Evolutionary conservation across 2,888 invertebrate species (phyloP).

Genomic region (Operophtera brumata): DNA sequence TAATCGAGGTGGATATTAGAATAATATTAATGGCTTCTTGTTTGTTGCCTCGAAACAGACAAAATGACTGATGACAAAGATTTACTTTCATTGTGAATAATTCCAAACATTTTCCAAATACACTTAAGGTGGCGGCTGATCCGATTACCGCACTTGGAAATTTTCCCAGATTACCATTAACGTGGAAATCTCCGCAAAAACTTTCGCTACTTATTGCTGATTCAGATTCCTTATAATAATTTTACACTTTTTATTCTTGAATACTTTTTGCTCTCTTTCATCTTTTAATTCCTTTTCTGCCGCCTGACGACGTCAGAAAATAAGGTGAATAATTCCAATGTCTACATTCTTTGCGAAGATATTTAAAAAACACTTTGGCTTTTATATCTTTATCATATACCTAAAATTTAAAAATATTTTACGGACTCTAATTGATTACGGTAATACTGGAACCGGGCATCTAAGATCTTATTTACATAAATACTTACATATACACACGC

Average conservation of each 20-base stretch:
- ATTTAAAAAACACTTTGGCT: too few relatives aligned
- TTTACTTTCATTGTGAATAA: constrained; percentile 51
- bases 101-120: constrained; percentile 50
- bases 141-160: constrained; percentile 58
- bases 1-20: constrained; percentile 21
- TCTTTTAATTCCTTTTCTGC: constrained; percentile 55
- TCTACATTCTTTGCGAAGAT: neutral
- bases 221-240: constrained; percentile 65
- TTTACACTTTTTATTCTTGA: constrained; percentile 59
- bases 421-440: too few relatives aligned
- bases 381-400: too few relatives aligned
- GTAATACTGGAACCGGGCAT: too few relatives aligned
- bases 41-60: constrained; percentile 38
- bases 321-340: neutral
- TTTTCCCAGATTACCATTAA: constrained; percentile 62
- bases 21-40: constrained; percentile 29
- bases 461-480: too few relatives aligned
- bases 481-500: too few relatives aligned
- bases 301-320: neutral
- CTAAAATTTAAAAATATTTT: too few relatives aligned
- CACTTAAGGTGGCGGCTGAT: constrained; percentile 56
- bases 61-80: constrained; percentile 48
- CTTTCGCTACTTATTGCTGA: constrained; percentile 62
- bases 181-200: constrained; percentile 61
- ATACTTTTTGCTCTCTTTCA: constrained; percentile 62